Conservation (phyloP, 2,888 invertebrate species). For the Drosophila algonquin region DNA sequence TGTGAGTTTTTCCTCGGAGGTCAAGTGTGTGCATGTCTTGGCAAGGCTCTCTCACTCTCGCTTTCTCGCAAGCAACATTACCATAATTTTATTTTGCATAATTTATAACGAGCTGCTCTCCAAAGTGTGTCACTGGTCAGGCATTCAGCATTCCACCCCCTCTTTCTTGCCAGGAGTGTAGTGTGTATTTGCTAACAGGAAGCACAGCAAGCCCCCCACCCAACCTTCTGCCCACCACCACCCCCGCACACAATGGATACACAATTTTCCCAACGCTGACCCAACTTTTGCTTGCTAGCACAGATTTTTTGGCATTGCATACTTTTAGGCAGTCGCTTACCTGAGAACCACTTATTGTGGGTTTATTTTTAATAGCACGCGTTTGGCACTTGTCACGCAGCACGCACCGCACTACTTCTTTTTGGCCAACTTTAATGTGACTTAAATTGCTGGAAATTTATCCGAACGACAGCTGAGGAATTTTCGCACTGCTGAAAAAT, state of each 20-base stretch:
- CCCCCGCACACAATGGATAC: slow-evolving; percentile 58
- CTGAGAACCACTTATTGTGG: not conserved
- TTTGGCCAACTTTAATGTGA: slow-evolving; percentile 14
- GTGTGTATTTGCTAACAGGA: slow-evolving; percentile 44
- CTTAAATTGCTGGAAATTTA: slow-evolving; percentile 19
- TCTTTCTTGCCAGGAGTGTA: slow-evolving; percentile 26
- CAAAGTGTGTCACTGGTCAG: slow-evolving; percentile 42
- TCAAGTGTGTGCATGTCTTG: slow-evolving; percentile 42
- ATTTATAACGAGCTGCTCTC: slow-evolving; percentile 30
- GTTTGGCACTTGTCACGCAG: not conserved
- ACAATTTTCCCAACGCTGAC: slow-evolving; percentile 62
- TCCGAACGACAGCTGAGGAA: slow-evolving; percentile 27
- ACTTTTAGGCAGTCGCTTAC: slow-evolving; percentile 29
- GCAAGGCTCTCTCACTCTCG: slow-evolving; percentile 39
- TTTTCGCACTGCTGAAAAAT: slow-evolving; percentile 69
- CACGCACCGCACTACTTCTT: not conserved
- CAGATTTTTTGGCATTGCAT: not conserved
- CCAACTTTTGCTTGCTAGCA: slow-evolving; percentile 33
- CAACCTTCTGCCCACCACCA: slow-evolving; percentile 5
- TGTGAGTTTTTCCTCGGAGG: slow-evolving; percentile 43
- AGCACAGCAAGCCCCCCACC: not conserved
- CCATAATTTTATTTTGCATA: slow-evolving; percentile 51
- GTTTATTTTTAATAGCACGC: not conserved
- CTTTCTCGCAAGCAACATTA: slow-evolving; percentile 46
- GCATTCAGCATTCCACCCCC: slow-evolving; percentile 26